Base-by-base conservation (phyloP, 2,888 invertebrate species). In the Lasioglossum figueresi region DNA sequence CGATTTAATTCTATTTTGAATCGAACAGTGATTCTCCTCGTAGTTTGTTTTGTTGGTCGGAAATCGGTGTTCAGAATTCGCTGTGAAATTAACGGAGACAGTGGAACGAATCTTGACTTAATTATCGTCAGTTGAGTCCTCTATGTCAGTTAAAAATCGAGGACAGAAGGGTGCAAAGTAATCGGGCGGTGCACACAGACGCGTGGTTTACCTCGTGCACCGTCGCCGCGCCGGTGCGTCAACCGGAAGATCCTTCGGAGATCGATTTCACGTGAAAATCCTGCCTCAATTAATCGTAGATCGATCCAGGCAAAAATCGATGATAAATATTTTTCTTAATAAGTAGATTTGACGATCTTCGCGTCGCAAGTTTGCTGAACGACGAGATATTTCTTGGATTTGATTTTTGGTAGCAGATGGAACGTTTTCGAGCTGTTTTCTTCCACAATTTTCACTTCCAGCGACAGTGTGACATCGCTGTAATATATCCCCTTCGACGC, bases 131-230 rank as follows among this genome's bases (percentile, higher is more conserved):
- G 76, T 85, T 80, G 80, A 71, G 70, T 80, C 72, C 85, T 85
- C 85, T 77, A n/a, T 77, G 48, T 80, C 86, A 80, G 27, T 85
- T 85, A 85, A 85, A 85, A 85, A 85, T 85, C 85, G 85, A 85
- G 85, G 85, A 85, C 85, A 85, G 85, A 85, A 85, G 85, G 85
- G 85, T 85, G 66, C 52, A 71, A 79, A 80, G 85, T 72, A 59
- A 68, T 23, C 74, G 75, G 45, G 63, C 71, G 86, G 74, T 70
- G 72, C 43, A 56, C 86, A 52, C 73, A 14, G 70, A 71, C 78
- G 52, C 75, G 72, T 52, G 66, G 74, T 86, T 76, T 76, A 78
- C 76, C 86, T 86, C 68, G 72, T 48, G 43, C 71, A 78, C 59
- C 73, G 10, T 16, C 14, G 4, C 4, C 19, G 45, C 48, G 23